phyloP scores from a whole-genome alignment of 1,140 invertebrate species.

The Apis cerana region DNA sequence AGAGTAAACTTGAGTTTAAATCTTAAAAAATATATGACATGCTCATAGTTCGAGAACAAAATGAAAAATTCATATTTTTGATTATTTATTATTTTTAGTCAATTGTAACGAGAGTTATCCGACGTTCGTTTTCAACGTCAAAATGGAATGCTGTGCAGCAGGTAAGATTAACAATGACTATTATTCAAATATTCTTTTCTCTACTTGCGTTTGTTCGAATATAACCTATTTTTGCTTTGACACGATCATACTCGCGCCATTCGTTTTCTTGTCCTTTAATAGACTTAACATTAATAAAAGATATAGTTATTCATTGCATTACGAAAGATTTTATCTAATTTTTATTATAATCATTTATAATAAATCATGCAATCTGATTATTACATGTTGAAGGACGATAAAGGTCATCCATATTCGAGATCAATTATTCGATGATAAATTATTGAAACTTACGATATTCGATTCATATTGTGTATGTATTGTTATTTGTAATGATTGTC shows the following conservation, averaged over 20 bases:
- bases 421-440: background rate
- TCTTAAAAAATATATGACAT: slow-evolving; percentile 25
- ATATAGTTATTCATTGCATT: background rate
- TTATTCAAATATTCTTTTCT: background rate
- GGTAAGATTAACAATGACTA: slow-evolving; percentile 58
- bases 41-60: background rate
- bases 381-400: slow-evolving; percentile 66
- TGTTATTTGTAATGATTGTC: background rate
- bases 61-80: background rate
- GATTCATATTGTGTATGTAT: background rate
- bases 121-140: slow-evolving; percentile 83
- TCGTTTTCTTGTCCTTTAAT: background rate
- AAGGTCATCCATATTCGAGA: slow-evolving; percentile 66
- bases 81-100: slow-evolving; percentile 68
- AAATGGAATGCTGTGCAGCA: slow-evolving; percentile 82
- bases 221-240: slow-evolving; percentile 14
- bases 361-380: slow-evolving; percentile 30
- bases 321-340: background rate
- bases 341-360: slow-evolving; percentile 40
- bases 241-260: background rate
- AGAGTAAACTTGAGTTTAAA: background rate
- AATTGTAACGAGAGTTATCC: slow-evolving; percentile 68
- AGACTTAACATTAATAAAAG: no score
- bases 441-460: background rate
- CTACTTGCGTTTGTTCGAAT: background rate